These are phyloP conservation scores for Vombatus ursinus DNA, from an alignment of 2,113 vertebrate genomes.

Conservation along the genomic window DNA sequence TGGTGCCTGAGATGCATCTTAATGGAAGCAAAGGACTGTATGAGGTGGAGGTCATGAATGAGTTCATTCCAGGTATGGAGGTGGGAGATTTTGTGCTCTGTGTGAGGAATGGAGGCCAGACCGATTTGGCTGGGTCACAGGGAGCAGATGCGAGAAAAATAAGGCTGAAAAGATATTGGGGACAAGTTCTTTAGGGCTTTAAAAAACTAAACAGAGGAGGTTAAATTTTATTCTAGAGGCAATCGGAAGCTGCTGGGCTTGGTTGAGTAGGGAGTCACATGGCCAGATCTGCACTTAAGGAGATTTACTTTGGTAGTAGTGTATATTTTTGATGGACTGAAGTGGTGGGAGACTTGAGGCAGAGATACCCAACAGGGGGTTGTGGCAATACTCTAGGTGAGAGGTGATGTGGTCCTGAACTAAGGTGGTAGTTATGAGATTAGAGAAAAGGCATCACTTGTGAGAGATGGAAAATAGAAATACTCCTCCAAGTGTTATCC, in stretches of 20 bases:
- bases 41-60: not conserved
- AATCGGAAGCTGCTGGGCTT: not conserved
- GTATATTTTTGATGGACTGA: not conserved
- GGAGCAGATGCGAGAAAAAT: not conserved
- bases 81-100: not conserved
- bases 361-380: not conserved
- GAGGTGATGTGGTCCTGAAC: not conserved
- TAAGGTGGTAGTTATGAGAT: not conserved
- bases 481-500: not conserved
- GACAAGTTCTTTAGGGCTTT: not conserved
- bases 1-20: not conserved
- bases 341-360: not conserved
- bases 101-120: not conserved
- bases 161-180: not conserved
- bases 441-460: not conserved
- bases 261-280: not conserved
- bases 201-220: not conserved
- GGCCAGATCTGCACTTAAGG: not conserved
- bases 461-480: not conserved
- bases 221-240: not conserved
- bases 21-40: not conserved
- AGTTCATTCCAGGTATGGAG: not conserved
- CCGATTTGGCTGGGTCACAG: not conserved
- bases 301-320: not conserved
- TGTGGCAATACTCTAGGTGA: not conserved